Evolutionary conservation across 2,113 vertebrate genomes (phyloP).

Genomic region (Sceloporus tristichus): DNA sequence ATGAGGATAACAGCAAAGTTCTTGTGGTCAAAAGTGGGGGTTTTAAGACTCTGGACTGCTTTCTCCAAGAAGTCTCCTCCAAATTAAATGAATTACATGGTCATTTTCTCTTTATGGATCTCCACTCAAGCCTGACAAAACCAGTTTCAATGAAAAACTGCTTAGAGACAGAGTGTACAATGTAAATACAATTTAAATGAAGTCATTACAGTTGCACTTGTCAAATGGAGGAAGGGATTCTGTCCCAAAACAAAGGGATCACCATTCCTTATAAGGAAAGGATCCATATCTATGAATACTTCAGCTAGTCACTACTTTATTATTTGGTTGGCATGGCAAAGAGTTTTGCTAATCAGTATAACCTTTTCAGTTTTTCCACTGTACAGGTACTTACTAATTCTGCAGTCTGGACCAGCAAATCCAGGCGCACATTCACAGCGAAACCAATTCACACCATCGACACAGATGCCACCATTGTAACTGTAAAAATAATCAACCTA

Average conservation of each 20-base stretch:
- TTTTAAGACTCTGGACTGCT: neutral
- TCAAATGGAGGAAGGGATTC: conserved; percentile 31
- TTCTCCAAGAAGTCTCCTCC: neutral
- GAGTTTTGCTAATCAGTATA: conserved; percentile 56
- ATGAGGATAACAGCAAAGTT: neutral
- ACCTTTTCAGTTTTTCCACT: conserved; percentile 15
- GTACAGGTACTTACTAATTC: conserved; percentile 90
- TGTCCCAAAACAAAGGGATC: neutral
- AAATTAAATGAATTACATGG: neutral
- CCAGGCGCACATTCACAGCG: conserved; percentile 93
- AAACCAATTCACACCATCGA: conserved; percentile 97
- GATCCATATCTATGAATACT: conserved; percentile 54
- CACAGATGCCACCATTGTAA: conserved; percentile 94
- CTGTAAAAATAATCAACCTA: conserved; percentile 73
- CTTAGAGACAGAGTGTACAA: neutral
- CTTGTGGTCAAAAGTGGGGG: neutral
- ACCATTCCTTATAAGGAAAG: conserved; percentile 40
- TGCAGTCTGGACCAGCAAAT: conserved; percentile 95
- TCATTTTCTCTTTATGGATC: neutral
- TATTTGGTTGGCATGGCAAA: conserved; percentile 52
- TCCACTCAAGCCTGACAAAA: accelerated
- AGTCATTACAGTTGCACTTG: conserved; percentile 10
- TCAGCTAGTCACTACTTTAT: conserved; percentile 48
- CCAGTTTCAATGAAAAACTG: neutral
- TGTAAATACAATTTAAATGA: conserved; percentile 25